Base-by-base conservation (phyloP, 2,113 vertebrate genomes). In the Bubo scandiacus region DNA sequence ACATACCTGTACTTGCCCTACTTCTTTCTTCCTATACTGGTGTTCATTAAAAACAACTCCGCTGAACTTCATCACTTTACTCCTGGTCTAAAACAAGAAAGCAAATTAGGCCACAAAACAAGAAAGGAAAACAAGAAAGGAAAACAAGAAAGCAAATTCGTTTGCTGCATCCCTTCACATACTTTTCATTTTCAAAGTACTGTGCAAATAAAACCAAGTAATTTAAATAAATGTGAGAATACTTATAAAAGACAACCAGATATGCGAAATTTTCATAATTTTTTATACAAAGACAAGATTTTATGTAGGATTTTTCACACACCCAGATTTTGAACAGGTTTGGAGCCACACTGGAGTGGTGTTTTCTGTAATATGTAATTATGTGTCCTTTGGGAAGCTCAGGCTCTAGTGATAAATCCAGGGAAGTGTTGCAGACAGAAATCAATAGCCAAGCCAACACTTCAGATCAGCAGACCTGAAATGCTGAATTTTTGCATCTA, bases 1-100 rank as follows among this genome's bases (percentile, higher is more conserved):
- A 94, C 61, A 81, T 75, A 94, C 84, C 84, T 81, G 52, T 67
- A 18, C 49, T 43, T 75, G 84, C 47, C 84, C 95, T 95, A 79
- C 19, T 97, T 96, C 59, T 91, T 86, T 85, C 38, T 74, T 91
- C 21, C 15, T 66, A 2, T 23, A 10, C n/a, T 63, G 72, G 26
- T 32, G 66, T 71, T 92, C 55, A 51, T 74, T 84, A 90, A 92
- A 86, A 87, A 21, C 59, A 84, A 52, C 62, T 92, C 26, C 20
- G 36, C 20, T 52, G 67, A 90, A 78, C 14, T 67, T 59, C 1
- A 2, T 8, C n/a, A 26, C 1, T 0, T 62, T 83, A 82, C 10
- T 58, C 9, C 32, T 55, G n/a, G 17, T 67, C 86, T 95, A 43
- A 96, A 95, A 63, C 51, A 79, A 75, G 61, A 66, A 54, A 81